Percentiles rank a stretch among this genome's conserved stretches.
These are phyloP conservation scores for Bactericera cockerelli DNA, from an alignment of 1,140 invertebrate genomes.

Conservation along the genomic window DNA sequence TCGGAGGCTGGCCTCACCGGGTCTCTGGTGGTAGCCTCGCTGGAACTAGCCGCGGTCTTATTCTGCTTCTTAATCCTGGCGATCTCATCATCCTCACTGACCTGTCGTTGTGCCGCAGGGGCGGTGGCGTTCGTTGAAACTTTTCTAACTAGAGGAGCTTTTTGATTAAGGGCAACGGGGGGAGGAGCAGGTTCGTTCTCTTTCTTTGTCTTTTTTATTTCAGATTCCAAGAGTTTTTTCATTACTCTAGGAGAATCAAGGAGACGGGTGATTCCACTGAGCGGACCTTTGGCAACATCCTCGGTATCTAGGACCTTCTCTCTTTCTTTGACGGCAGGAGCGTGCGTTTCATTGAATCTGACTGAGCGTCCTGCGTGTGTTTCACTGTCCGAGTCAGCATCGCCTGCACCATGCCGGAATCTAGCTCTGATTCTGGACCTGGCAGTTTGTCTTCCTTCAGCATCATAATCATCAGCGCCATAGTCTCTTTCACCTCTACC, in stretches of 20 bases:
- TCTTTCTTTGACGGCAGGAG: constrained; percentile 38
- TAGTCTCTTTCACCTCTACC: constrained; percentile 34
- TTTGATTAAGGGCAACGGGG: constrained; percentile 34
- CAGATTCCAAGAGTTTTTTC: constrained; percentile 67
- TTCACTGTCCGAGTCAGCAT: constrained; percentile 47
- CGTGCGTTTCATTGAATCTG: constrained; percentile 36
- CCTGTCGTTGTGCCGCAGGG: constrained; percentile 37
- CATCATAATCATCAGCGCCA: constrained; percentile 43
- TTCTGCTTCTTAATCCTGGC: constrained; percentile 76
- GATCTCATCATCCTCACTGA: constrained; percentile 80
- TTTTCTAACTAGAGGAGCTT: constrained; percentile 7
- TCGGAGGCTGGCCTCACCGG: constrained; percentile 35
- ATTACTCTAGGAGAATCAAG: constrained; percentile 78
- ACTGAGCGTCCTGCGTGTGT: constrained; percentile 36
- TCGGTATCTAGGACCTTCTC: constrained; percentile 76
- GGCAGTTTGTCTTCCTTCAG: constrained; percentile 34
- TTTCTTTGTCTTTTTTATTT: constrained; percentile 52
- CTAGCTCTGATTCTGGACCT: constrained; percentile 51
- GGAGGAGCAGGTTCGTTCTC: constrained; percentile 46
- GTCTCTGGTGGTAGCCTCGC: constrained; percentile 36
- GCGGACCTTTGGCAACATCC: constrained; percentile 64
- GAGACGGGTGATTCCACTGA: constrained; percentile 77
- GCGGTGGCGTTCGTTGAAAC: constrained; percentile 31
- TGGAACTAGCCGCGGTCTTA: constrained; percentile 39
- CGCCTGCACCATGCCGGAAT: constrained; percentile 40